These are phyloP conservation scores for Plebejus argus DNA, from an alignment of 2,888 invertebrate genomes.

Conservation along the genomic window DNA sequence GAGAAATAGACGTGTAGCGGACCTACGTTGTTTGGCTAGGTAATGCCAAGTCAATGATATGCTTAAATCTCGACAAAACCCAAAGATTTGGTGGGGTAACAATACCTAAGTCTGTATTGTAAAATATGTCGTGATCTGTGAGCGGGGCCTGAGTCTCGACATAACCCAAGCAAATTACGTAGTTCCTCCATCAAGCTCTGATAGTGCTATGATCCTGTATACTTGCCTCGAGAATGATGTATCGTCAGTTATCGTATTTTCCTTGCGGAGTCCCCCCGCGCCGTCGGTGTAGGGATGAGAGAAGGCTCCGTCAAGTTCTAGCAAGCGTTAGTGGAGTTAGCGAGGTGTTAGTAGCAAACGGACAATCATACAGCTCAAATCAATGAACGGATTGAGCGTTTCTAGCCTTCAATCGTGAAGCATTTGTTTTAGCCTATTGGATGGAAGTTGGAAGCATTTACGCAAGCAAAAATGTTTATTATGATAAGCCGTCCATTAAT, in stretches of 20 bases:
- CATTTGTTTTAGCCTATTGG: not conserved
- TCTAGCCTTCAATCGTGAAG: too few relatives aligned
- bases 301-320: conserved; percentile 62
- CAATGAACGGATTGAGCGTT: not conserved
- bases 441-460: not conserved
- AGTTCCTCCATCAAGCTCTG: not conserved
- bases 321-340: conserved; percentile 45
- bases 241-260: conserved; percentile 65
- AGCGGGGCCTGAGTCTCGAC: too few relatives aligned
- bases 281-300: conserved; percentile 62
- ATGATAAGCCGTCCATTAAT: too few relatives aligned
- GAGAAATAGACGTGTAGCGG: too few relatives aligned
- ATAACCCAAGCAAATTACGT: not conserved
- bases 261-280: conserved; percentile 65
- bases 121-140: too few relatives aligned
- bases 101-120: too few relatives aligned
- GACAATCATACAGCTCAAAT: not conserved
- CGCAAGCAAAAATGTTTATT: too few relatives aligned
- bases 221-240: conserved; percentile 53
- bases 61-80: too few relatives aligned
- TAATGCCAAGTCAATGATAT: too few relatives aligned
- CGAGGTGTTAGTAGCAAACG: not conserved
- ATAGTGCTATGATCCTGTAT: conserved; percentile 20
- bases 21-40: too few relatives aligned
- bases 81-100: too few relatives aligned